Evolutionary conservation across 2,113 vertebrate genomes (phyloP).

Genomic region (Porphyrio hochstetteri): DNA sequence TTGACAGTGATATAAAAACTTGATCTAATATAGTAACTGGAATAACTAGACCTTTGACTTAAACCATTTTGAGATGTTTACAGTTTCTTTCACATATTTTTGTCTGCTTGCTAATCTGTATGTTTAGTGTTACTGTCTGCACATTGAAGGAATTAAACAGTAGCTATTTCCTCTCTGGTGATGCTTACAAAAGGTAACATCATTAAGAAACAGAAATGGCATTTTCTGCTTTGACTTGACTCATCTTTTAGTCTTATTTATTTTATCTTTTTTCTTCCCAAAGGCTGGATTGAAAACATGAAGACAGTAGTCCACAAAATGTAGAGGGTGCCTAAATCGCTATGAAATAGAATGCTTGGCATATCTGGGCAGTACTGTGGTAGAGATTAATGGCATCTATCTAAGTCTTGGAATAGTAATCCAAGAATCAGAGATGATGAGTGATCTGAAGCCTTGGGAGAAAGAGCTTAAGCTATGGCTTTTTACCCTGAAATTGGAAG

Average conservation of each 20-base stretch:
- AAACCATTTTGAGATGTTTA: slow-evolving; percentile 26
- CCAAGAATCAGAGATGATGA: neutral
- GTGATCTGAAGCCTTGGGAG: neutral
- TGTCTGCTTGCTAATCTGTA: neutral
- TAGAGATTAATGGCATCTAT: neutral
- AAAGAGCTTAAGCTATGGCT: neutral
- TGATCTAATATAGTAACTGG: slow-evolving; percentile 1
- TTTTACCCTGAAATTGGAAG: neutral
- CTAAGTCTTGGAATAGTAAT: neutral
- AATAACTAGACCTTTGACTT: slow-evolving; percentile 1
- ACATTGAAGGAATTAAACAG: neutral
- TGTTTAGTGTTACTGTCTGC: neutral
- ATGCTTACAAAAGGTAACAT: neutral
- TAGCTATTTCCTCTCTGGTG: neutral
- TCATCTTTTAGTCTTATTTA: neutral
- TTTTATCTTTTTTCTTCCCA: neutral
- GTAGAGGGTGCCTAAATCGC: neutral
- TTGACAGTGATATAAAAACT: neutral
- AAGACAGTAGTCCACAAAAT: neutral
- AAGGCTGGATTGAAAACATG: neutral
- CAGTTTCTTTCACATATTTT: neutral
- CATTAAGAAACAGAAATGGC: neutral
- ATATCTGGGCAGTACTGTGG: neutral
- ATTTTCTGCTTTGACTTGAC: slow-evolving; percentile 33
- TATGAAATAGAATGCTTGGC: neutral